Evolutionary conservation across 2,113 vertebrate genomes (phyloP).

Genomic region (Entomyzon cyanotis): DNA sequence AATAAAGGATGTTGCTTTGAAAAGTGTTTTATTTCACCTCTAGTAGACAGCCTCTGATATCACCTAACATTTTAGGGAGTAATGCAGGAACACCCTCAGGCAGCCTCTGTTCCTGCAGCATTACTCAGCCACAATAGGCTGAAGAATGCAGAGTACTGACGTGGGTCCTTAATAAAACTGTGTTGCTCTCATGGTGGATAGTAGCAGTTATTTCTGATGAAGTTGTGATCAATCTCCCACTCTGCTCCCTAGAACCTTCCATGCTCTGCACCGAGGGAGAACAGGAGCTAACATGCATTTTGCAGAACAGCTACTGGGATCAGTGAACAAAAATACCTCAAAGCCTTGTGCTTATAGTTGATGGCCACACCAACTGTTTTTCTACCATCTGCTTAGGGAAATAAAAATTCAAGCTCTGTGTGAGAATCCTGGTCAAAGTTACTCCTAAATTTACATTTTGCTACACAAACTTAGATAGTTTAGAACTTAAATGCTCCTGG

Average conservation of each 20-base stretch:
- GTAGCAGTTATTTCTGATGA: not conserved
- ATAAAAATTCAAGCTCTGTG: not conserved
- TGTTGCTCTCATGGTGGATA: not conserved
- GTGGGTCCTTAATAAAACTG: not conserved
- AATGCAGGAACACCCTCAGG: not conserved
- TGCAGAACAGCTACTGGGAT: not conserved
- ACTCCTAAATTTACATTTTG: not conserved
- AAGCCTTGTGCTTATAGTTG: not conserved
- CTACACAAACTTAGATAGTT: not conserved
- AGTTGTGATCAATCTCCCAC: not conserved
- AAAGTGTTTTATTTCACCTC: not conserved
- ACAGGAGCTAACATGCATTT: not conserved
- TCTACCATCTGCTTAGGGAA: not conserved
- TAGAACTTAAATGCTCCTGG: not conserved
- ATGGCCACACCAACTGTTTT: not conserved
- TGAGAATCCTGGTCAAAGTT: not conserved
- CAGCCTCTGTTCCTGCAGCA: not conserved
- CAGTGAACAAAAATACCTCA: not conserved
- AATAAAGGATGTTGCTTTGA: not conserved
- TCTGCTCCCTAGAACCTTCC: not conserved
- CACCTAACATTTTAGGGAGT: not conserved
- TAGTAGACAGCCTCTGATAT: not conserved
- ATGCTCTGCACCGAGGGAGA: not conserved
- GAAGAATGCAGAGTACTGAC: not conserved
- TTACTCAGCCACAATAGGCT: not conserved